Base-by-base conservation (phyloP, 2,797 vertebrate genomes). In the Merluccius polli region DNA sequence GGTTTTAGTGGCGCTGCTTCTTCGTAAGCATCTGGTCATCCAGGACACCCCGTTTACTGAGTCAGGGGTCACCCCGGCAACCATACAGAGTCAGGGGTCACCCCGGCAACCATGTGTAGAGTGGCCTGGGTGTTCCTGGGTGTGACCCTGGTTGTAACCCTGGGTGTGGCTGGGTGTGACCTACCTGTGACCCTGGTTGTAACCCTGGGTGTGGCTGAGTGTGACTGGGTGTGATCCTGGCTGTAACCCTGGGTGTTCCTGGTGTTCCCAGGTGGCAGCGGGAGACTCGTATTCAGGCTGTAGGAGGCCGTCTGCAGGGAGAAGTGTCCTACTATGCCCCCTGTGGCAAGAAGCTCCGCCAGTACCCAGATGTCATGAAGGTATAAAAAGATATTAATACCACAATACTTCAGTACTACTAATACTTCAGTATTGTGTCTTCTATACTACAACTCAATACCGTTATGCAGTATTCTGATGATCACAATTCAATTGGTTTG, bases 351-450 rank as follows among this genome's bases (percentile, higher is more conserved):
- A 99, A 96, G 90, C 90, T 99, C 79, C 93, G 95, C 59, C 96
- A 98, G 86, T 99, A 96, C 88, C 95, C 97, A 75, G 96, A 98
- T 84, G 95, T 99, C 74, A 94, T 96, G 86, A 99, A 99, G 96
- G 97, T 98, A 93, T 75, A 32, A 29, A n/a, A 38, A 38, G n/a
- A n/a, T n/a, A n/a, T n/a, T n/a, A n/a, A n/a, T n/a, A n/a, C n/a
- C n/a, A n/a, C n/a, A n/a, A n/a, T n/a, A n/a, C n/a, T n/a, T n/a
- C n/a, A n/a, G n/a, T n/a, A n/a, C n/a, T n/a, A n/a, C n/a, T n/a
- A n/a, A n/a, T 29, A 8, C 10, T 32, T 6, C 24, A n/a, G 21
- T 48, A 11, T 65, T 21, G 16, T 65, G 7, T 68, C 36, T 38
- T 1, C 36, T 4, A 3, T 21, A 48, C 44, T 18, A 3, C 36